Conservation (phyloP, 2,888 invertebrate species). For the Monopis laevigella region DNA sequence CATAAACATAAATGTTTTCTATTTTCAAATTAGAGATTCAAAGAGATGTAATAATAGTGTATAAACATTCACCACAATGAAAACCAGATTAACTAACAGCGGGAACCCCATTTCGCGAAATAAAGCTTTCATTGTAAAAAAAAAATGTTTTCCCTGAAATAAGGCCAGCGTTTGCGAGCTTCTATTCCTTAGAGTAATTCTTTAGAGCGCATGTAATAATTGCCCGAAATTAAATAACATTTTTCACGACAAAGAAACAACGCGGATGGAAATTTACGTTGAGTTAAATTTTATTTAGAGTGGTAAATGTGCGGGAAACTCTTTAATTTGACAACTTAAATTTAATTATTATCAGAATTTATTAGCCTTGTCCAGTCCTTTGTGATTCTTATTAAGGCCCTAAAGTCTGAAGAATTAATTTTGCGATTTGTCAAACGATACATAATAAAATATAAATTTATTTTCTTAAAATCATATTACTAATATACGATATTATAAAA, state of each 20-base stretch:
- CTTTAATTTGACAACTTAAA: too few species aligned
- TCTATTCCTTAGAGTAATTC: constrained; percentile 63
- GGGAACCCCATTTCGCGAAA: constrained; percentile 46
- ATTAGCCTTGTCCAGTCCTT: too few species aligned
- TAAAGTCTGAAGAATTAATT: too few species aligned
- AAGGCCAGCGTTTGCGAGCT: constrained; percentile 46
- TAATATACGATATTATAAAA: too few species aligned
- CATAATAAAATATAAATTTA: too few species aligned
- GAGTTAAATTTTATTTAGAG: too few species aligned
- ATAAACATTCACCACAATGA: constrained; percentile 24
- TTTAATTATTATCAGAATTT: too few species aligned
- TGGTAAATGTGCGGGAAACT: too few species aligned
- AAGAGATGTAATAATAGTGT: constrained; percentile 32
- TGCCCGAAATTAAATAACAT: constrained; percentile 62
- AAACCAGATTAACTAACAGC: constrained; percentile 45
- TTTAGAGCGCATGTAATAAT: constrained; percentile 63
- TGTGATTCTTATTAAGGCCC: too few species aligned
- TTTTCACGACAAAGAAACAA: constrained; percentile 59
- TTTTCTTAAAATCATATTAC: too few species aligned
- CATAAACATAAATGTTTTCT: constrained; percentile 8
- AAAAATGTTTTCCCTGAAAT: constrained; percentile 39
- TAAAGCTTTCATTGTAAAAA: constrained; percentile 50
- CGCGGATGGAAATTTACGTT: constrained; percentile 43
- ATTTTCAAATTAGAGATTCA: constrained; percentile 10
- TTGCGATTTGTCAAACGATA: too few species aligned